phyloP scores from a whole-genome alignment of 1,140 invertebrate species.

The Psix sp. region DNA sequence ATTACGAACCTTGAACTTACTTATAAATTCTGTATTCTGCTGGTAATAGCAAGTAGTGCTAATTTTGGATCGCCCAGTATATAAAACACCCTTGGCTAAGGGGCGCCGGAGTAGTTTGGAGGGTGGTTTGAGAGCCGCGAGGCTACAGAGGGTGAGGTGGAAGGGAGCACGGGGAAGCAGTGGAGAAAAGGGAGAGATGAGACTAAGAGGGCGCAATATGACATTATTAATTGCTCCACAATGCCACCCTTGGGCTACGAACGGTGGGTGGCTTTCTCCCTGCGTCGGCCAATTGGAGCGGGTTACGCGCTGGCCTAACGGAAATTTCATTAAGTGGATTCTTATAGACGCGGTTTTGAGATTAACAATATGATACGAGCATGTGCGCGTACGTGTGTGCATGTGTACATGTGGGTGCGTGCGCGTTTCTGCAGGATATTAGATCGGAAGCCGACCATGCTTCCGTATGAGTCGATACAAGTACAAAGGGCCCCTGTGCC shows the following conservation, averaged over 20 bases:
- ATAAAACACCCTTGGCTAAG: conserved; percentile 54
- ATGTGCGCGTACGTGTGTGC: conserved; percentile 7
- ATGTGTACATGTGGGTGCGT: conserved; percentile 42
- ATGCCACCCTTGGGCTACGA: conserved; percentile 63
- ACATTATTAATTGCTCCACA: conserved; percentile 74
- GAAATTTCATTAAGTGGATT: conserved; percentile 75
- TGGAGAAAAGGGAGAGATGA: conserved; percentile 45
- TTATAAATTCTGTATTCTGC: neutral
- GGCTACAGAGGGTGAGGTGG: conserved; percentile 30
- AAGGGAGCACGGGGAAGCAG: conserved; percentile 27
- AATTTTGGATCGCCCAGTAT: conserved; percentile 48
- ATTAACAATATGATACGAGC: conserved; percentile 71
- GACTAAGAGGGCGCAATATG: conserved; percentile 67
- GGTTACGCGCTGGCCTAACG: conserved; percentile 55
- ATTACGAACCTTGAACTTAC: no score
- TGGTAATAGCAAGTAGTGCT: conserved; percentile 5
- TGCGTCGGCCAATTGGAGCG: conserved; percentile 62
- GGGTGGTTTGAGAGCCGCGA: conserved; percentile 49
- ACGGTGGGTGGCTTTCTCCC: conserved; percentile 50
- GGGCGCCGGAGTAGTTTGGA: conserved; percentile 50
- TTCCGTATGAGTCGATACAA: conserved; percentile 57
- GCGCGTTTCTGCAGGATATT: conserved; percentile 63
- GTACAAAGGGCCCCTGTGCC: conserved; percentile 48
- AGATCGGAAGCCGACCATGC: conserved; percentile 62
- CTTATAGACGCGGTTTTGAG: conserved; percentile 72